Conservation (phyloP, 2,797 vertebrate species). For the Schizopygopsis pylzovi region DNA sequence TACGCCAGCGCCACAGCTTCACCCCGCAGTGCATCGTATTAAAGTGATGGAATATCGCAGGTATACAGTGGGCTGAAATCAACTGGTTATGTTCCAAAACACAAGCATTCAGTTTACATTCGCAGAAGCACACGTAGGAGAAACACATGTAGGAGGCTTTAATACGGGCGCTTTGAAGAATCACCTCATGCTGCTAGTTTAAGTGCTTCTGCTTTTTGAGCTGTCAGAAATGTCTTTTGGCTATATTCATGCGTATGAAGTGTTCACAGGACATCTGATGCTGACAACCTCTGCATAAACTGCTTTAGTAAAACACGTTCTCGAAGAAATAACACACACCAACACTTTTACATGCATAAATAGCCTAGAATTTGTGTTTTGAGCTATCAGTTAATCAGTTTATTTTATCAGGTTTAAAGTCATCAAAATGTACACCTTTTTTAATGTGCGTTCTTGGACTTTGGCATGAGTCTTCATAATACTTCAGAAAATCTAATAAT, state of each 20-base stretch:
- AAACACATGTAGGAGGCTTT: conserved; percentile 24
- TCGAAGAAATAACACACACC: not conserved
- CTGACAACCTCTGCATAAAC: conserved; percentile 34
- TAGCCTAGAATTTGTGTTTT: not conserved
- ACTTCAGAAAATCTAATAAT: not conserved
- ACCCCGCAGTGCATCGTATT: not conserved
- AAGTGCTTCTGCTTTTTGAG: conserved; percentile 13
- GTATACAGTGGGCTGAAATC: conserved; percentile 17
- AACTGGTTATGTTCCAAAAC: conserved; percentile 16
- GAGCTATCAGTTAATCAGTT: not conserved
- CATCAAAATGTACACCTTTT: not conserved
- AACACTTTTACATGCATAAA: not conserved
- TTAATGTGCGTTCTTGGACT: not conserved
- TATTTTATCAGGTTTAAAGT: not conserved
- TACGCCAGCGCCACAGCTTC: not conserved
- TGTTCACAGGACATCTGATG: conserved; percentile 26
- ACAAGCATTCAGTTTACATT: conserved; percentile 35
- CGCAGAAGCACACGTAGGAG: conserved; percentile 4
- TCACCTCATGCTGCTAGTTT: conserved; percentile 4
- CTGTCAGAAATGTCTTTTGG: conserved; percentile 25
- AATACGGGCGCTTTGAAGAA: conserved; percentile 21
- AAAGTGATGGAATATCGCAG: conserved; percentile 28
- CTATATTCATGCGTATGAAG: conserved; percentile 11
- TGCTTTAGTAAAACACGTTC: not conserved
- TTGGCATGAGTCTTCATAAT: not conserved